Conservation (phyloP, 1,140 invertebrate species). For the Papilio glaucus region DNA sequence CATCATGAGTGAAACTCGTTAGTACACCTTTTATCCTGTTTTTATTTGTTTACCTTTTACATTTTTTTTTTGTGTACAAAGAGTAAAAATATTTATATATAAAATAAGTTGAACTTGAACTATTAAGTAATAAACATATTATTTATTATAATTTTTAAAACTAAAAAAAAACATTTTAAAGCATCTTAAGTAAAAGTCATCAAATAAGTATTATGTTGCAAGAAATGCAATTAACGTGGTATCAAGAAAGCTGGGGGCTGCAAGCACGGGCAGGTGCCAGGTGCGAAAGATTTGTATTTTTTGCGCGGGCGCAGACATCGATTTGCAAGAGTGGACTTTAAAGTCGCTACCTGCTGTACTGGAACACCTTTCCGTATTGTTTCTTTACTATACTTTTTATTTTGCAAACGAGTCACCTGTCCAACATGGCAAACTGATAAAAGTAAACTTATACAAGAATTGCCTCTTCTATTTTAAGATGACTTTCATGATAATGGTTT, state of each 20-base stretch:
- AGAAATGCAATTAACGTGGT: conserved; percentile 15
- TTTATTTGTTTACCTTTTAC: no score
- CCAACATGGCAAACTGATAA: background rate
- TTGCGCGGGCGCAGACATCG: conserved; percentile 61
- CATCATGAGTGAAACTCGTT: no score
- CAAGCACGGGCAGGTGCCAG: conserved; percentile 51
- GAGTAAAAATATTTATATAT: no score
- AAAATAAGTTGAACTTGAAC: no score
- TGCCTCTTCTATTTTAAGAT: no score
- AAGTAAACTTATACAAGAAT: background rate
- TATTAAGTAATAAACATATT: no score
- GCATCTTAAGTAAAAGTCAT: conserved; percentile 5
- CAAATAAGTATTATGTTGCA: conserved; percentile 4
- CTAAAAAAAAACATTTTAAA: no score
- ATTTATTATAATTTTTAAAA: no score
- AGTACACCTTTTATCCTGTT: no score
- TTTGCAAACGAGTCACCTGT: conserved; percentile 4
- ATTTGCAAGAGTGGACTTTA: conserved; percentile 63
- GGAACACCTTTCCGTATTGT: conserved; percentile 38
- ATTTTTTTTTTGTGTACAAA: no score
- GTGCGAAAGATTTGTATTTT: conserved; percentile 68
- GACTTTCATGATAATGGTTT: no score
- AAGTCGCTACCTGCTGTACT: conserved; percentile 61
- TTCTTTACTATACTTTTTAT: background rate
- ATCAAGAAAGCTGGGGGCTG: conserved; percentile 40